Evolutionary conservation across 2,888 invertebrate genomes (phyloP).

Genomic region (Chaitophorus viminalis): DNA sequence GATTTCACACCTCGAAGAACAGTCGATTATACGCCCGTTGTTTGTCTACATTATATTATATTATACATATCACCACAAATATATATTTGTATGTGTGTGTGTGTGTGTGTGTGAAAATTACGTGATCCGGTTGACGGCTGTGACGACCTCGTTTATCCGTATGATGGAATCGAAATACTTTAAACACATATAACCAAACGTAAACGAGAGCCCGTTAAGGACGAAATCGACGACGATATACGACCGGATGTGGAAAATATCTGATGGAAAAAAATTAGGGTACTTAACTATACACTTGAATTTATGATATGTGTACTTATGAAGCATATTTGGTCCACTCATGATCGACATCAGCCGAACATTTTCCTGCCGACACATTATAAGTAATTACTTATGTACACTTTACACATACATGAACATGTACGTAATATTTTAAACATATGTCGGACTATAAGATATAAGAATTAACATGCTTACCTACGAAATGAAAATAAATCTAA

Average conservation of each 20-base stretch:
- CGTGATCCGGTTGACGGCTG: constrained; percentile 10
- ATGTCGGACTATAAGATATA: too few relatives aligned
- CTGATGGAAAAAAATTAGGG: neutral
- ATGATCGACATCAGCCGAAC: too few relatives aligned
- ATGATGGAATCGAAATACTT: neutral
- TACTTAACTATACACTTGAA: too few relatives aligned
- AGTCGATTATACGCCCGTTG: constrained; percentile 4
- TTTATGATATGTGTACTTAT: too few relatives aligned
- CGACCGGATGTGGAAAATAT: neutral
- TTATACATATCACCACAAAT: neutral
- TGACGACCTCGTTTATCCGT: constrained; percentile 22
- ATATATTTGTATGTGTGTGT: constrained; percentile 1
- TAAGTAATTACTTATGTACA: too few relatives aligned
- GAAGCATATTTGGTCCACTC: too few relatives aligned
- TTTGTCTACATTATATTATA: constrained; percentile 2
- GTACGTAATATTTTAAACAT: too few relatives aligned
- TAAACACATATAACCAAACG: neutral
- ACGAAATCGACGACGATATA: neutral
- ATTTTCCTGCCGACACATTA: too few relatives aligned
- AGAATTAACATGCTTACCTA: too few relatives aligned
- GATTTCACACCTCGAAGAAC: constrained; percentile 54
- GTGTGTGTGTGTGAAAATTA: constrained; percentile 28
- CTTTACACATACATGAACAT: too few relatives aligned
- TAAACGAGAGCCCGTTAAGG: neutral
- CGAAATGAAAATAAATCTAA: too few relatives aligned